Evolutionary conservation across 23 tunicate species (phyloP), one percentile per base, ranked within the genome.

Genomic region (Ciona savignyi): DNA sequence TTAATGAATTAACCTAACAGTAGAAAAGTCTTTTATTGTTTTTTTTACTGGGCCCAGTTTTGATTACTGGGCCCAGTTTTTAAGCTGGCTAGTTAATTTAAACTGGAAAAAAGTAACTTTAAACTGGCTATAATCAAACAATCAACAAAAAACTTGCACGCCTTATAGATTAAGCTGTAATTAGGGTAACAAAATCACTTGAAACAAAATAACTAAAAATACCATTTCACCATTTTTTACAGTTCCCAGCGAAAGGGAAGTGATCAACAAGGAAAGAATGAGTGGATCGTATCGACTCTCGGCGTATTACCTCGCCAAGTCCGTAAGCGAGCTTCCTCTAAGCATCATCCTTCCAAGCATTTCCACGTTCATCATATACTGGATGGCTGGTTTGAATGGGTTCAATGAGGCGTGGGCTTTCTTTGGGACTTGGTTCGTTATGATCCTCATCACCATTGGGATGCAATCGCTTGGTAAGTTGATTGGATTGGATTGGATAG

Each of bases 361-460:
- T 48, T 88, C 81, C 30, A 77, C 77, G 0, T 65, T 76, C 0
- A 61, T 88, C 25, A 68, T 85, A 30, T 88, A 82, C 68, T 77
- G 88, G 88, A 73, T 88, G 88, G 88, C 96, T 29, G 96, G 96
- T 33, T 72, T 88, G 71, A 88, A 88, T 71, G 96, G 96, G 1
- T 62, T 77, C 67, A 78, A 78, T 30, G 51, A 82, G 63, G 78
- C 80, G 0, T 73, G 80, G 88, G 74, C 96, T 1, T 88, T 88
- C 30, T 77, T 88, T 33, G 87, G 83, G 34, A 66, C 87, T 21
- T 82, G 86, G 84, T 30, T 77, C 6, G 84, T 73, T 2, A 77
- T 88, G 74, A 77, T 88, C 33, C 42, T 70, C 27, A 70, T 69
- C 11, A 85, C 96, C 4, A n/a, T 88, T 33, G 79, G 84, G 19